Percentiles rank a stretch among this genome's conserved stretches.
These are phyloP conservation scores for Poecile atricapillus DNA, from an alignment of 2,113 vertebrate genomes.

Conservation along the genomic window DNA sequence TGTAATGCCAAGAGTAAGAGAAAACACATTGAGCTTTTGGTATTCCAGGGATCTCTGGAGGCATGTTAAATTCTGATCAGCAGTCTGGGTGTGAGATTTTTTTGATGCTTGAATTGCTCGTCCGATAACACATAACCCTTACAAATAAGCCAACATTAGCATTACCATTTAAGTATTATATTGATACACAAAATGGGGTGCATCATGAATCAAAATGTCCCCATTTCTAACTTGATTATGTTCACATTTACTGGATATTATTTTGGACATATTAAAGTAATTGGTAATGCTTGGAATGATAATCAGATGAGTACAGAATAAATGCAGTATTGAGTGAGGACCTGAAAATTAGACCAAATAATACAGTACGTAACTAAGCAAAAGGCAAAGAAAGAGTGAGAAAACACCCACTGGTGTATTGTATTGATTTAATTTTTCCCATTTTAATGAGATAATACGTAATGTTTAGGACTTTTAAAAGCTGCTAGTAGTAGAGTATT, in stretches of 20 bases:
- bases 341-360: background rate
- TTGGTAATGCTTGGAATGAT: background rate
- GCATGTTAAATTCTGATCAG: background rate
- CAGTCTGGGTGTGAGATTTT: background rate
- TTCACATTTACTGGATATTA: background rate
- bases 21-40: background rate
- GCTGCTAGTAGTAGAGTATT: background rate
- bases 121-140: background rate
- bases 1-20: background rate
- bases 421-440: background rate
- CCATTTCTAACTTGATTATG: background rate
- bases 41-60: background rate
- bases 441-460: background rate
- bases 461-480: background rate
- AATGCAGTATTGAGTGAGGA: background rate
- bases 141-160: background rate
- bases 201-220: background rate
- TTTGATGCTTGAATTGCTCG: background rate
- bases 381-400: background rate
- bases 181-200: background rate
- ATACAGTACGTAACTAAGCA: background rate
- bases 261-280: background rate
- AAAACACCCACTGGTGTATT: background rate
- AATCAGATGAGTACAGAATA: background rate
- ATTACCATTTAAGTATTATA: background rate